These are phyloP conservation scores for Metellina segmentata DNA, from an alignment of 2,888 invertebrate species.

Conservation along the genomic window DNA sequence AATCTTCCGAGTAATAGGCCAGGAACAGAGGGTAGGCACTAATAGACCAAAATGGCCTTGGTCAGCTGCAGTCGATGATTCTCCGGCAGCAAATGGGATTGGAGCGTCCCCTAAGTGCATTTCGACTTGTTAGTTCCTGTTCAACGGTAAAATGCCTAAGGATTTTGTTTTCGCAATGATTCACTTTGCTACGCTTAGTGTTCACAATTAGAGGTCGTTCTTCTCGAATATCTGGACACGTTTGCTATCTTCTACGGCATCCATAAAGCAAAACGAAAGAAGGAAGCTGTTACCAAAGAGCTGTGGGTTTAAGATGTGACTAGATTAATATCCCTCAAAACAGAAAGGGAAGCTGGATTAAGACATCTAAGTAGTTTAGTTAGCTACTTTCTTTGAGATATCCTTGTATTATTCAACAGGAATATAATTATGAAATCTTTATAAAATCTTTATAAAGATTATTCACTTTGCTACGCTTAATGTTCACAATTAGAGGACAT, in stretches of 20 bases:
- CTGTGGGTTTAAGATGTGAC: no score
- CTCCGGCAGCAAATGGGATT: slow-evolving; percentile 42
- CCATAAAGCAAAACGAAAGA: no score
- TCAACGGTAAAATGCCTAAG: slow-evolving; percentile 18
- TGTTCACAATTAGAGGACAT: not conserved
- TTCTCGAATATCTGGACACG: no score
- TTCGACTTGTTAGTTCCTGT: slow-evolving; percentile 38
- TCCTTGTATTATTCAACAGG: no score
- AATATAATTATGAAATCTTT: no score
- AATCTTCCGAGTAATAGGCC: slow-evolving; percentile 9
- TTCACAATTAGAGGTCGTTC: not conserved
- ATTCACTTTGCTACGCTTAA: not conserved
- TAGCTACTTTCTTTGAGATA: no score
- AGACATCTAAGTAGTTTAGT: no score
- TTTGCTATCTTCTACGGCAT: no score
- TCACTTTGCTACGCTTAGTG: not conserved
- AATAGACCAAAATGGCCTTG: slow-evolving; percentile 54
- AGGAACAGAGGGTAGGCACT: not conserved
- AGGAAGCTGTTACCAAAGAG: no score
- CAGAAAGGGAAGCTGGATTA: no score
- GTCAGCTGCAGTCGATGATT: slow-evolving; percentile 66
- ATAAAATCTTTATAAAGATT: no score
- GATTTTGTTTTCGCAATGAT: not conserved
- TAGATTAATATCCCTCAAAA: no score
- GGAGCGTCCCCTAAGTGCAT: slow-evolving; percentile 49